A percentile compares a stretch with the other conserved stretches of the same genome.
phyloP scores from a whole-genome alignment of 1,140 invertebrate genomes.

The Andricus grossulariae region DNA sequence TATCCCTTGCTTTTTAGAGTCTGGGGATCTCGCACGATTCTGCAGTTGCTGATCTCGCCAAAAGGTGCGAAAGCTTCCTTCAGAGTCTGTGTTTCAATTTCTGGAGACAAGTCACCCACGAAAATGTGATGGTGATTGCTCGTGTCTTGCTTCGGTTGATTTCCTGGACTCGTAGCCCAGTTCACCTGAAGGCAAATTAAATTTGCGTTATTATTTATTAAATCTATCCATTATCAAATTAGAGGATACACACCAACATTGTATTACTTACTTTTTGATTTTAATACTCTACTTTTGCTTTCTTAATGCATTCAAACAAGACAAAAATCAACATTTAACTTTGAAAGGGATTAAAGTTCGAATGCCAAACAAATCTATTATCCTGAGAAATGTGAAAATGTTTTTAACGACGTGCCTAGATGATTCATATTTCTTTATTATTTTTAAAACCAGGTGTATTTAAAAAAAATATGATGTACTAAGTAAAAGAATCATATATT shows the following conservation, averaged over 20 bases:
- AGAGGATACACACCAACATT: not conserved
- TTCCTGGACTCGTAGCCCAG: constrained; percentile 98
- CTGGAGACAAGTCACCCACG: constrained; percentile 98
- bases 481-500: too few species aligned
- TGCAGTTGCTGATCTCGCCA: constrained; percentile 99
- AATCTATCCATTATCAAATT: not conserved
- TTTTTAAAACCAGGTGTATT: too few species aligned
- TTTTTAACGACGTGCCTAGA: too few species aligned
- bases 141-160: constrained; percentile 98
- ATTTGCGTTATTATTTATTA: not conserved
- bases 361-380: too few species aligned
- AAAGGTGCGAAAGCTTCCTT: constrained; percentile 98
- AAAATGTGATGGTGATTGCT: constrained; percentile 99
- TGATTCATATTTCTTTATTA: too few species aligned
- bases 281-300: not conserved
- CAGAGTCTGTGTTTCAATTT: constrained; percentile 98
- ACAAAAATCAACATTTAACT: too few species aligned
- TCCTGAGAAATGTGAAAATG: too few species aligned
- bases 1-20: constrained; percentile 99
- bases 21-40: constrained; percentile 98
- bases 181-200: constrained; percentile 73
- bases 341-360: too few species aligned
- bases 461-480: too few species aligned
- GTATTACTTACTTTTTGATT: not conserved
- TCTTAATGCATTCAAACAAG: too few species aligned